Conservation (phyloP, 2,113 vertebrate species). For the Tenebrosternarchus preto region DNA sequence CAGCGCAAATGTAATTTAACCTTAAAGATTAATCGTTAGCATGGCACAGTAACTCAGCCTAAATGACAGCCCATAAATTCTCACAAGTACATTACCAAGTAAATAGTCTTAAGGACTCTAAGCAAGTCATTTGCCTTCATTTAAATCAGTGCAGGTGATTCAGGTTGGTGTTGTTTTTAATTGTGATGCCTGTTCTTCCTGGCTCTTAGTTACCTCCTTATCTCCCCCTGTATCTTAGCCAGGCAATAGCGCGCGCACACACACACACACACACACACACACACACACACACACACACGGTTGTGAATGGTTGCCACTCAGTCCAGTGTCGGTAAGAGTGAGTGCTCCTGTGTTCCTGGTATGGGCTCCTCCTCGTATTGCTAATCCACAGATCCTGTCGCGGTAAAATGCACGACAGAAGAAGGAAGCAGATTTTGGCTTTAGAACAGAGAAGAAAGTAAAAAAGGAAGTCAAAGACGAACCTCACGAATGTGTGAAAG, state of each 20-base stretch:
- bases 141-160: slow-evolving; percentile 41
- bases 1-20: slow-evolving; percentile 54
- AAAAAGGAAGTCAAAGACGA: neutral
- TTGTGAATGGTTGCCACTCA: slow-evolving; percentile 12
- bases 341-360: neutral
- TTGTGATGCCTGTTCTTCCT: slow-evolving; percentile 31
- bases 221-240: neutral
- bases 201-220: neutral
- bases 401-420: slow-evolving; percentile 21
- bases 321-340: slow-evolving; percentile 17
- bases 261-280: slow-evolving; percentile 3
- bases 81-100: slow-evolving; percentile 50
- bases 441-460: neutral
- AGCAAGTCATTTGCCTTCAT: slow-evolving; percentile 50
- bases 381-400: slow-evolving; percentile 37
- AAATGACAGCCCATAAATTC: slow-evolving; percentile 58
- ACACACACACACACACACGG: slow-evolving; percentile 11
- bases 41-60: slow-evolving; percentile 42
- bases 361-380: slow-evolving; percentile 22
- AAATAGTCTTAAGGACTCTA: slow-evolving; percentile 49
- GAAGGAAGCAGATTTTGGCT: neutral
- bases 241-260: too few relatives aligned
- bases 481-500: slow-evolving; percentile 48
- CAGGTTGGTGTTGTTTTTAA: slow-evolving; percentile 30
- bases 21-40: slow-evolving; percentile 55